Evolutionary conservation across 2,113 vertebrate genomes (phyloP), one percentile per base, ranked within the genome.

Genomic region (Malaclemys terrapin): DNA sequence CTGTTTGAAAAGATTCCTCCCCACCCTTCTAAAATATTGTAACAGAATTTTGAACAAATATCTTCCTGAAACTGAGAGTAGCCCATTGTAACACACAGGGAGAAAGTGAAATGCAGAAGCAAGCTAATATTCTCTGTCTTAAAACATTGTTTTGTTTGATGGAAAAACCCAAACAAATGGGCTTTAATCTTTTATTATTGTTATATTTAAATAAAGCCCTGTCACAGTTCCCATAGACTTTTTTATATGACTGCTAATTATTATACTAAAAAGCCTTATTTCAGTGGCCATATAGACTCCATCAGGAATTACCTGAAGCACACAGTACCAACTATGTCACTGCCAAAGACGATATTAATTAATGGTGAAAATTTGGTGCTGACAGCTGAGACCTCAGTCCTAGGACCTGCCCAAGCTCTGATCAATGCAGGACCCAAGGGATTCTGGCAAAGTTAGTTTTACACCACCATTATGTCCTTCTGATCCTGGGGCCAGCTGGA

Each of bases 181-280:
- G 62, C 49, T 96, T 95, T 95, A 93, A 80, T 16, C 25, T 50
- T 94, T 96, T 87, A 91, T 87, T 75, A 92, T 54, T 87, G 5
- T 89, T 85, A 27, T n/a, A 85, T 90, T 95, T 95, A 94, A 97
- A 91, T 87, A 81, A 94, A 91, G 42, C 20, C 9, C 89, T 95
- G 82, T 85, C 89, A 83, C 47, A 83, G 42, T 65, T 47, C 27
- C 38, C 65, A 89, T 13, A 94, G 85, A 78, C 62, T 72, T 82
- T 76, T 84, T 96, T 95, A 72, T 83, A 81, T 52, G 38, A 92
- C 91, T 88, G 90, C 78, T 96, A 96, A 75, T 94, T 96, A 92
- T 93, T 45, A 47, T 27, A 78, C 24, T 78, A 47, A 95, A 79
- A 38, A 89, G 8, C n/a, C 50, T 59, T 81, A 6, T 85, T 91